These are phyloP conservation scores for Cephonodes hylas DNA, from an alignment of 2,888 invertebrate species.

Conservation along the genomic window DNA sequence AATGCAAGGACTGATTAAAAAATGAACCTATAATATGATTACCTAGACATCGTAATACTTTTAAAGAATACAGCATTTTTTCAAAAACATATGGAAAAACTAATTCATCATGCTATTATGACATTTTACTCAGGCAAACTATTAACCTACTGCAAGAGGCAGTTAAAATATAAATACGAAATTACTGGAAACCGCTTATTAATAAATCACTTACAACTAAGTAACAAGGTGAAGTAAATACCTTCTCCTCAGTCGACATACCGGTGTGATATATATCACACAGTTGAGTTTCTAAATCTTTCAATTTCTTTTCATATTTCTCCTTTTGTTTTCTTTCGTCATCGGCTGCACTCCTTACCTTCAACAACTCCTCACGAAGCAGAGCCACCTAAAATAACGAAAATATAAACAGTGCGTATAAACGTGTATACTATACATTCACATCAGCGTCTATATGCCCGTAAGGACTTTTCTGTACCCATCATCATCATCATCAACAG, in stretches of 20 bases:
- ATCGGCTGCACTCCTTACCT: conserved; percentile 55
- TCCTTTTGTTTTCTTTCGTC: conserved; percentile 57
- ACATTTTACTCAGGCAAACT: neutral
- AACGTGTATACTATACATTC: neutral
- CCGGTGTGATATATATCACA: conserved; percentile 52
- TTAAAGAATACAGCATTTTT: neutral
- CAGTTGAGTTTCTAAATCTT: conserved; percentile 60
- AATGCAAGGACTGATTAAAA: too few relatives aligned
- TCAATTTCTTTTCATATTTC: conserved; percentile 60
- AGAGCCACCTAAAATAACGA: conserved; percentile 49
- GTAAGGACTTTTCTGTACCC: too few relatives aligned
- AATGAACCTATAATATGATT: neutral
- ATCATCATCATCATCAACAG: too few relatives aligned
- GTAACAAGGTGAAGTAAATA: conserved; percentile 12
- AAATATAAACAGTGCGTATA: neutral
- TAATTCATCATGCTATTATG: neutral
- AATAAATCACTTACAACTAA: neutral
- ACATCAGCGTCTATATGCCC: neutral
- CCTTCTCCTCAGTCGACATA: conserved; percentile 35
- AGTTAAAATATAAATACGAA: neutral
- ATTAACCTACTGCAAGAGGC: neutral
- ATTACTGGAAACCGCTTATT: neutral
- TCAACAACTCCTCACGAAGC: conserved; percentile 58
- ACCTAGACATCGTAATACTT: neutral
- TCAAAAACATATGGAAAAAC: neutral